Base-by-base conservation (phyloP, 1,140 invertebrate genomes). In the Mactra quadrangularis region DNA sequence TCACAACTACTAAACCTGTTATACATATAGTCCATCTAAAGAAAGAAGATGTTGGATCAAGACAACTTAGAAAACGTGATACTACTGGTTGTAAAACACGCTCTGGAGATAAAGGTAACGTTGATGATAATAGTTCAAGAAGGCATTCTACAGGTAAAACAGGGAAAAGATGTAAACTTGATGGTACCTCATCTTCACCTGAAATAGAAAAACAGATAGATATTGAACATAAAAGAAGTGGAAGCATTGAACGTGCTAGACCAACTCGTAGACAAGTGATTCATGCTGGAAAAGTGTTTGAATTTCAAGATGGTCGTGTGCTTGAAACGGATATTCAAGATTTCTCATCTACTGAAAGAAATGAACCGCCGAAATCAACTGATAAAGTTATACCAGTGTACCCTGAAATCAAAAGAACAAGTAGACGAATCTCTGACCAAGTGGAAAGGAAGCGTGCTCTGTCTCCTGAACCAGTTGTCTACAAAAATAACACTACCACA, bases 281-380 rank as follows among this genome's bases (percentile, higher is more conserved):
- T 59, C 78, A 82, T 62, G 53, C 52, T 25, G 78, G 78, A 33
- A 82, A 50, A 50, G 55, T 82, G 64, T 82, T 59, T 57, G 64
- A 82, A 52, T 72, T 82, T 38, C 78, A 82, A 38, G 45, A 52
- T 72, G 78, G 78, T 7, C 50, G 45, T 22, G 57, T 82, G 11
- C 70, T 47, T 4, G 76, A 78, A 68, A 64, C 57, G 52, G 76
- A 78, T 27, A 33, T 78, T 66, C 60, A 78, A 35, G 19, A 55
- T 55, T 29, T 53, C 3, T 35, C 13, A 1, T 31, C 17, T 15
- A 38, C 29, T 19, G 2, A 25, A 11, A 27, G 1, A 3, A 29
- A 9, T 9, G 3, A 4, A 25, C 17, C 0, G 25, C 9, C 25
- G 25, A 19, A n/a, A 19, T 11, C 33, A 25, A 17, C 41, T 2